Evolutionary conservation across 1,140 invertebrate genomes (phyloP).

Genomic region (Kradibia gibbosae): DNA sequence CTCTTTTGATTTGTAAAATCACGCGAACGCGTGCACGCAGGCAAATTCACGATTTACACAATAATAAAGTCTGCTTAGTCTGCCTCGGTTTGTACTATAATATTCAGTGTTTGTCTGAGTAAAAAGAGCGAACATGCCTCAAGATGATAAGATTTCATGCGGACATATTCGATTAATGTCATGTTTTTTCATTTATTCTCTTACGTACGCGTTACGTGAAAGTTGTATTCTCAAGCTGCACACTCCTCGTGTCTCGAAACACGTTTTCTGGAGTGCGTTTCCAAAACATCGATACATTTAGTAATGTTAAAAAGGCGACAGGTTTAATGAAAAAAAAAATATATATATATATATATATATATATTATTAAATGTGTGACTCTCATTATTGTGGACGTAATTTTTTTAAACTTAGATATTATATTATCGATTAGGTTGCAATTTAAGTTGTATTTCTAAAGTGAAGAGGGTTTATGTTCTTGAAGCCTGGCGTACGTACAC

Average conservation of each 20-base stretch:
- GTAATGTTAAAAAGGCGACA: neutral
- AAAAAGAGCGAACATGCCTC: neutral
- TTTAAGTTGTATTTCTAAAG: neutral
- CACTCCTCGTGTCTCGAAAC: neutral
- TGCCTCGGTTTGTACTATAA: neutral
- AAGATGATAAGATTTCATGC: constrained; percentile 6
- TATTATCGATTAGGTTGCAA: neutral
- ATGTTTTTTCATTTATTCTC: neutral
- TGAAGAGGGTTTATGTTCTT: neutral
- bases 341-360: too few species aligned
- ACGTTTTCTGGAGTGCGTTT: neutral
- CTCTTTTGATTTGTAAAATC: constrained; percentile 29
- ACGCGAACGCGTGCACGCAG: neutral
- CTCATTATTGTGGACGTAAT: neutral
- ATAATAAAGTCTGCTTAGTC: neutral
- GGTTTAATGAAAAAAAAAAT: neutral
- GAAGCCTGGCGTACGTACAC: neutral
- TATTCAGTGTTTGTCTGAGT: neutral
- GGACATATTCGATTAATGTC: neutral
- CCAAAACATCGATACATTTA: neutral
- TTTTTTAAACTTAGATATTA: neutral
- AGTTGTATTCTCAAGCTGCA: neutral
- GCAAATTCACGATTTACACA: constrained; percentile 15
- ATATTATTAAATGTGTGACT: neutral
- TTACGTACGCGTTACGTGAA: neutral